A percentile compares a stretch with the other conserved stretches of the same genome.
These are phyloP conservation scores for Stratiolaelaps scimitus DNA, from an alignment of 1,140 invertebrate species.

Conservation along the genomic window DNA sequence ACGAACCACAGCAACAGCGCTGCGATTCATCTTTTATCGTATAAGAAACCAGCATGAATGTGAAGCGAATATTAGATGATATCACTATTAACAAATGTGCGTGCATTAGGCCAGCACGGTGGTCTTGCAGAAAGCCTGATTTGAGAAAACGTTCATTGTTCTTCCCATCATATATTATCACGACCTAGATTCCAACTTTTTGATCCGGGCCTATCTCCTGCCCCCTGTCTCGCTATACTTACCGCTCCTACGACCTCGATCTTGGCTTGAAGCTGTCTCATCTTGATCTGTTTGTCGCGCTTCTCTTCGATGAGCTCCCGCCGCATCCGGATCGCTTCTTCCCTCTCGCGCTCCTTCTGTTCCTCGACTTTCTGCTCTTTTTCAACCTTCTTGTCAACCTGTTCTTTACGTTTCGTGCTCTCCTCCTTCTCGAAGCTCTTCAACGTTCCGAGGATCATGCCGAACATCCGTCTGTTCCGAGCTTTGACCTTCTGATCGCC, in stretches of 20 bases:
- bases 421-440: constrained; percentile 26
- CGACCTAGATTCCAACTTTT: no score
- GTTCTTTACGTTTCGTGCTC: constrained; percentile 16
- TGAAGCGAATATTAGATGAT: no score
- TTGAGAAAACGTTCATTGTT: no score
- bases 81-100: no score
- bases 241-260: constrained; percentile 17
- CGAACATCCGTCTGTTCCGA: constrained; percentile 20
- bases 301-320: constrained; percentile 19
- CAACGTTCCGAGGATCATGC: constrained; percentile 20
- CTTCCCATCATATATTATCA: no score
- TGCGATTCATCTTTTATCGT: no score
- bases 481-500: constrained; percentile 3
- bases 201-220: no score
- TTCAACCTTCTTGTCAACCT: constrained; percentile 23
- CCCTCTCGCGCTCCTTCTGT: constrained; percentile 3
- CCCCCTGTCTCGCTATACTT: background rate
- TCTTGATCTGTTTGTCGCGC: constrained; percentile 3
- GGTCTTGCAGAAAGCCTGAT: no score
- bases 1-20: no score
- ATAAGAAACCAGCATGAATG: no score
- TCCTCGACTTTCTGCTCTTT: constrained; percentile 20
- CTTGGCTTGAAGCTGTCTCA: constrained; percentile 11
- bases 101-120: no score
- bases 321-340: constrained; percentile 13